Percentiles rank a stretch among this genome's conserved stretches.
phyloP scores from a whole-genome alignment of 1,140 invertebrate genomes.

The Diorhabda elongata region DNA sequence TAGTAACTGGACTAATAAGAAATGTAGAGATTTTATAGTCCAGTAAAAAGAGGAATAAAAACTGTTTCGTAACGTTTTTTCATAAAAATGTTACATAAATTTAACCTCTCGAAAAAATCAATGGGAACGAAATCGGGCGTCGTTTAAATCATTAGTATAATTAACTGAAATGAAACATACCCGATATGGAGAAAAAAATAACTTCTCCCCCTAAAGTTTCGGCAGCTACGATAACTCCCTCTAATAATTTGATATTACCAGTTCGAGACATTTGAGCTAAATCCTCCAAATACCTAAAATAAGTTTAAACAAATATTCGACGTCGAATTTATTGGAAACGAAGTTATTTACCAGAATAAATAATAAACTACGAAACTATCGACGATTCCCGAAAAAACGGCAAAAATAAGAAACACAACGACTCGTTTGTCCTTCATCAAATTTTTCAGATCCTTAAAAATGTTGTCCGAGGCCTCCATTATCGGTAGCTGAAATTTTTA shows the following conservation, averaged over 20 bases:
- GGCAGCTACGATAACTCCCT: slow-evolving; percentile 69
- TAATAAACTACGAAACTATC: slow-evolving; percentile 77
- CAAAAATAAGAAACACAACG: slow-evolving; percentile 63
- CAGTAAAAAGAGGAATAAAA: too few species aligned
- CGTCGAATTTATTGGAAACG: background rate
- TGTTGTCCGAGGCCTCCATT: slow-evolving; percentile 59
- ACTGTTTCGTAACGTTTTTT: too few species aligned
- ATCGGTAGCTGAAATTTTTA: slow-evolving; percentile 58
- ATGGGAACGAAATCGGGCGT: too few species aligned
- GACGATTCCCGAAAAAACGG: slow-evolving; percentile 65
- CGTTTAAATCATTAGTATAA: too few species aligned
- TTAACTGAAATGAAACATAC: slow-evolving; percentile 39
- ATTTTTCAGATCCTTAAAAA: slow-evolving; percentile 57
- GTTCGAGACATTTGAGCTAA: slow-evolving; percentile 58
- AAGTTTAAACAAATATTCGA: background rate
- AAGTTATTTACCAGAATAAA: slow-evolving; percentile 64
- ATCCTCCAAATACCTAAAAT: slow-evolving; percentile 67
- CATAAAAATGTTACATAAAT: too few species aligned
- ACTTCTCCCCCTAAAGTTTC: slow-evolving; percentile 71
- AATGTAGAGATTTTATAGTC: too few species aligned
- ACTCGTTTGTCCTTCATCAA: slow-evolving; percentile 60
- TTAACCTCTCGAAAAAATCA: too few species aligned
- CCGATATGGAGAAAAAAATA: slow-evolving; percentile 67
- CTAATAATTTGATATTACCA: slow-evolving; percentile 68
- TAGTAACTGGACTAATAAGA: too few species aligned